Evolutionary conservation across 2,113 vertebrate genomes (phyloP).

Genomic region (Tylochromis polylepis): DNA sequence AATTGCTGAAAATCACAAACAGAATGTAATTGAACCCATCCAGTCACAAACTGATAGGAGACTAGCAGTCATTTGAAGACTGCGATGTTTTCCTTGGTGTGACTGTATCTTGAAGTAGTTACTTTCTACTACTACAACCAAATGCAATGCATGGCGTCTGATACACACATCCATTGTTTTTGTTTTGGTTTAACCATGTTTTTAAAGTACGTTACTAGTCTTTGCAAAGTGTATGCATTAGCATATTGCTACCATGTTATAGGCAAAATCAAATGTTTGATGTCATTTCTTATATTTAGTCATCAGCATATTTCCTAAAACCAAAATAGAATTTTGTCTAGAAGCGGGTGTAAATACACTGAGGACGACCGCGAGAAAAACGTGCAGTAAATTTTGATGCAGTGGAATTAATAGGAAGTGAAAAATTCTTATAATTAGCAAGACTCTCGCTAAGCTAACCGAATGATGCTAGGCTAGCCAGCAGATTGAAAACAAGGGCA

Average conservation of each 20-base stretch:
- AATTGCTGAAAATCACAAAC: not conserved
- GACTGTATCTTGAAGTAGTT: not conserved
- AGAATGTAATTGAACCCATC: not conserved
- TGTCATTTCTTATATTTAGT: not conserved
- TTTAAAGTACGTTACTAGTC: not conserved
- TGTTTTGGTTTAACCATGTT: not conserved
- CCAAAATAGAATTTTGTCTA: not conserved
- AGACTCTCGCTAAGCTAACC: not conserved
- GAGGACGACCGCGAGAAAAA: not conserved
- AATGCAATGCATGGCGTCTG: not conserved
- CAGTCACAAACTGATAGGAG: not conserved
- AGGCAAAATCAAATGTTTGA: not conserved
- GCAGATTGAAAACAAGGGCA: not conserved
- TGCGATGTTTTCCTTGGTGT: not conserved
- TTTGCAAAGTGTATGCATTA: not conserved
- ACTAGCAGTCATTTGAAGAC: not conserved
- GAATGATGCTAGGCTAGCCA: not conserved
- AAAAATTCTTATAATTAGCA: not conserved
- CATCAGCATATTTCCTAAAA: not conserved
- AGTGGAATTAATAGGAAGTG: not conserved
- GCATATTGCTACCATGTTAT: not conserved
- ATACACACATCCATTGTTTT: not conserved
- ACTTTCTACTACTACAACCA: not conserved
- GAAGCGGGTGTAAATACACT: not conserved
- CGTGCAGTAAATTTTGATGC: not conserved